These are phyloP conservation scores for Pseudomugil gertrudae DNA, from an alignment of 2,797 vertebrate genomes.

Conservation along the genomic window DNA sequence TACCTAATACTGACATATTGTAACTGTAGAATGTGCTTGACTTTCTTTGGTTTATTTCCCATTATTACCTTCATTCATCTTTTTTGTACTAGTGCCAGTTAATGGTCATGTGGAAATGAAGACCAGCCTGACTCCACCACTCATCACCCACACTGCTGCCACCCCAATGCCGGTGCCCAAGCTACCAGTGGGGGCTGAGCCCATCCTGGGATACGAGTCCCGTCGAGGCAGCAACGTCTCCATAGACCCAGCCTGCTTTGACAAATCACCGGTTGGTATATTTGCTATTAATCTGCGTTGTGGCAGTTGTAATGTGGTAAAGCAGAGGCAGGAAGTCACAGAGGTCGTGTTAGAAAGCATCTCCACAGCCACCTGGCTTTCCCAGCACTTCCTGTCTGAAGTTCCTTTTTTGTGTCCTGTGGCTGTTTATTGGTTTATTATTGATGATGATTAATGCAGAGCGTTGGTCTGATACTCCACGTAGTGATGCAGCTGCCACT, in stretches of 20 bases:
- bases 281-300: not conserved
- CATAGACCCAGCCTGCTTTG: conserved; percentile 83
- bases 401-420: conserved; percentile 12
- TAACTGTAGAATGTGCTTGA: not conserved
- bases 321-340: conserved; percentile 2
- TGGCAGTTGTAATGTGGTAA: conserved; percentile 3
- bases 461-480: conserved; percentile 6
- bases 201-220: conserved; percentile 78
- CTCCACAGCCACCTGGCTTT: not conserved
- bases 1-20: too few relatives aligned
- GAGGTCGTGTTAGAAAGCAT: conserved; percentile 14
- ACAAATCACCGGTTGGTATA: conserved; percentile 89
- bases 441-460: conserved; percentile 49
- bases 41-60: not conserved
- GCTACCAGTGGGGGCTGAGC: conserved; percentile 84
- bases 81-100: conserved; percentile 81
- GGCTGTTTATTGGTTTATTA: conserved; percentile 37
- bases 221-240: conserved; percentile 88
- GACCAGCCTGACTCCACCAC: conserved; percentile 91
- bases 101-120: conserved; percentile 91
- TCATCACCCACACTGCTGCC: conserved; percentile 97
- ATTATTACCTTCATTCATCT: not conserved
- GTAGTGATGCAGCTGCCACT: conserved; percentile 32
- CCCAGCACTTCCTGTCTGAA: conserved; percentile 11
- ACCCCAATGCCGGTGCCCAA: conserved; percentile 96